Evolutionary conservation across 2,888 invertebrate species (phyloP), one percentile per base, ranked within the genome.

Genomic region (Lysandra bellargus): DNA sequence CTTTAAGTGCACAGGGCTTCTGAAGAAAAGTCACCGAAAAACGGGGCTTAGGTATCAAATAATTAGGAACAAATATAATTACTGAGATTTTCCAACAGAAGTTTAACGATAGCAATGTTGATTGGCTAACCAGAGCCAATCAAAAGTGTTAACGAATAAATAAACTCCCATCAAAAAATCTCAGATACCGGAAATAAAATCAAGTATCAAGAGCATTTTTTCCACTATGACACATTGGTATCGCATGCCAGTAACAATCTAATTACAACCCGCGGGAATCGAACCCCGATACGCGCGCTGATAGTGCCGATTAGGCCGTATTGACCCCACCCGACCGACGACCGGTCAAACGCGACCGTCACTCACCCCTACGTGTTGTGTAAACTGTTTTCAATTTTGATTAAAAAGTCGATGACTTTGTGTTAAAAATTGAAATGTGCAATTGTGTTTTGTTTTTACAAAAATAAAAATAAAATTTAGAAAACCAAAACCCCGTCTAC

Each of bases 161-260:
- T 40, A 49, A 49, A 53, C 53, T 53, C 4, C 44, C 12, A 53
- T 6, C n/a, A 23, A 61, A 61, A 23, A 23, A 23, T n/a, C 17
- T 61, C 2, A 73, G 2, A 64, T 14, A 37, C 49, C 49, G 44
- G 49, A 73, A 72, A 78, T 49, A 72, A 40, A 17, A 89, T 87
- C 82, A 88, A 90, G 83, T 86, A 90, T 86, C 92, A 92, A 93
- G 81, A 85, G 82, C 2, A 1, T 33, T 78, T 17, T 4, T 17
- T 7, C 78, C 4, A 82, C 86, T 85, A 87, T 88, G 88, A 90
- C 92, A 91, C 89, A 88, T 90, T 88, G 87, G 88, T 92, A 92
- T 94, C 87, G 94, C 94, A 94, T 93, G 94, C 90, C 86, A 91
- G 92, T 93, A 94, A 94, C 94, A 94, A 93, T 93, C 92, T 94